Base-by-base conservation (phyloP, 2,113 vertebrate species). In the Xiphorhynchus elegans region DNA sequence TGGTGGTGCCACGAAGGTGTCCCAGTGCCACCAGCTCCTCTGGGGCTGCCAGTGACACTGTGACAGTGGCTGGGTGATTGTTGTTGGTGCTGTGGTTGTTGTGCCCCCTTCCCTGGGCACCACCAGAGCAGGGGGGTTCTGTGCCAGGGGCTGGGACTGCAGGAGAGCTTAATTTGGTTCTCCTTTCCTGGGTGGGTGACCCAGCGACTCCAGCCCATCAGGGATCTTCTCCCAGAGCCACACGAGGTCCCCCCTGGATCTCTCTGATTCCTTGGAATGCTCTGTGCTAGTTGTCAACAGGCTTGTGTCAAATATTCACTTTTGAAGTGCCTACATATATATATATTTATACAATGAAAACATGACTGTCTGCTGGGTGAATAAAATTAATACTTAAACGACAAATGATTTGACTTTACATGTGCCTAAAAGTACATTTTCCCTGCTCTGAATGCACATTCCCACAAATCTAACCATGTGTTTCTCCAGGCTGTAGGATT, bases 281-380 rank as follows among this genome's bases (percentile, higher is more conserved):
- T 88, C 96, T 52, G 9, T 4, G 16, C 56, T 37, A 15, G 1
- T 17, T 20, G 46, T 37, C 90, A 16, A 55, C 35, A 35, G 79
- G 39, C 63, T 82, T 28, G 29, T 62, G 80, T 66, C 94, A 77
- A 56, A 93, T 56, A 59, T 8, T 42, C 69, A 49, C 75, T 33
- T 73, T 16, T 74, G 33, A 96, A 96, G 82, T 79, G 96, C 83
- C 86, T 93, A 50, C 92, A 80, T 91, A 86, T 49, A 87, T 46
- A 87, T 83, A 49, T 82, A 75, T 89, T 96, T 92, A 40, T 73
- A 37, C n/a, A 37, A 70, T n/a, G 18, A 90, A 93, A 69, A 28
- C 60, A 24, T 79, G 49, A 42, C 81, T 77, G 55, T 60, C 74
- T 95, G 42, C 31, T 82, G 90, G 50, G 31, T 87, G 90, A 95